A percentile compares a stretch with the other conserved stretches of the same genome.
Evolutionary conservation across 2,113 vertebrate genomes (phyloP).

Genomic region (Halcyon senegalensis): DNA sequence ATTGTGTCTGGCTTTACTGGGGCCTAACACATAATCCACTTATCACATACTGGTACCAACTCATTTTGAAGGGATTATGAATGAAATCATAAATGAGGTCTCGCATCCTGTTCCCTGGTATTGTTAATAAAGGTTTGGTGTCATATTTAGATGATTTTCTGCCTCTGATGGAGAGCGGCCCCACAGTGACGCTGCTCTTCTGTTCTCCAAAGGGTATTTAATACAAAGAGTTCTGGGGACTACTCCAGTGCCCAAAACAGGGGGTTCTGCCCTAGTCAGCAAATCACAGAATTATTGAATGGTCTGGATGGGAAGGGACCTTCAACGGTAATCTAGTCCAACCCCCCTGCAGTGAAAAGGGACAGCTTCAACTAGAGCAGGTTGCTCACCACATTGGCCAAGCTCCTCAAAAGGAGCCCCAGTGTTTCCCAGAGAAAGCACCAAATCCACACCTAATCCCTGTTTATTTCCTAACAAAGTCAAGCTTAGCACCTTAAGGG

Average conservation of each 20-base stretch:
- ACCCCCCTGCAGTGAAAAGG: neutral
- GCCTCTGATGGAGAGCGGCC: neutral
- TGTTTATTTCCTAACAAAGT: neutral
- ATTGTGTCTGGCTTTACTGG: constrained; percentile 82
- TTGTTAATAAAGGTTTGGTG: constrained; percentile 24
- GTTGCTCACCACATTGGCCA: neutral
- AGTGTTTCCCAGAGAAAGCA: neutral
- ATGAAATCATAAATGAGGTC: constrained; percentile 76
- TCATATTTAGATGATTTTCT: neutral
- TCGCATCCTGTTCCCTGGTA: constrained; percentile 39
- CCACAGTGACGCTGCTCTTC: fast-evolving
- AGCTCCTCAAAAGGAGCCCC: neutral
- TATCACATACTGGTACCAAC: constrained; percentile 79
- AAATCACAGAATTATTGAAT: neutral
- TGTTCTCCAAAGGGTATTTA: neutral
- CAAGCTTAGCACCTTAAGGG: fast-evolving
- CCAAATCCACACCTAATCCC: neutral
- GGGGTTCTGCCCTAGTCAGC: neutral
- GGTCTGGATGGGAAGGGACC: neutral
- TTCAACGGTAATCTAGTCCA: neutral
- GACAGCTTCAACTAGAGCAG: neutral
- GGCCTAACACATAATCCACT: constrained; percentile 83
- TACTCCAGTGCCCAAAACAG: fast-evolving
- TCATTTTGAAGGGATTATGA: constrained; percentile 83
- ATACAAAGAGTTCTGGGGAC: neutral